These are phyloP conservation scores for Rhopalosiphum padi DNA, from an alignment of 1,140 invertebrate genomes.

Conservation along the genomic window DNA sequence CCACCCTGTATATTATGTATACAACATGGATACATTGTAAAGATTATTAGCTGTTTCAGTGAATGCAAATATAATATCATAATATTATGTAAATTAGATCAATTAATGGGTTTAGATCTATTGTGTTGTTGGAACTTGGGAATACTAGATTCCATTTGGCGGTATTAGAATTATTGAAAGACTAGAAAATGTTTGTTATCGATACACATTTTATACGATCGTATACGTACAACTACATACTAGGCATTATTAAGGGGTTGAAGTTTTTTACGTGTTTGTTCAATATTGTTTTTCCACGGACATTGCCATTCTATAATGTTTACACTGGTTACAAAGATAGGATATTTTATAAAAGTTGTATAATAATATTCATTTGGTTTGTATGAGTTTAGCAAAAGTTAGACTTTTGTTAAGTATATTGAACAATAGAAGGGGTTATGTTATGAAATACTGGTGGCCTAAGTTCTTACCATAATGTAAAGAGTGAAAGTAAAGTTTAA, in stretches of 20 bases:
- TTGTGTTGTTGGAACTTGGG: not conserved
- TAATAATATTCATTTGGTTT: not conserved
- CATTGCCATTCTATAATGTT: not conserved
- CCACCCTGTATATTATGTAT: too few relatives aligned
- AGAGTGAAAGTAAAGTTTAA: not conserved
- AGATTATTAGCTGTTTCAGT: not conserved
- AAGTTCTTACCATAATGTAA: not conserved
- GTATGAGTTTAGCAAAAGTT: not conserved
- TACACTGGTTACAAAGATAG: not conserved
- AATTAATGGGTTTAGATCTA: not conserved
- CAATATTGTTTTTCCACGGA: not conserved
- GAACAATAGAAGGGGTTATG: not conserved
- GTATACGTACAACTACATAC: not conserved
- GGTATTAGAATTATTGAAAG: not conserved
- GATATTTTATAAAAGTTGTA: not conserved
- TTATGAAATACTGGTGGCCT: not conserved
- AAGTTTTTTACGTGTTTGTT: not conserved
- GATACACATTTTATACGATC: not conserved
- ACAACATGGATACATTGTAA: not conserved
- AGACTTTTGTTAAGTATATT: not conserved
- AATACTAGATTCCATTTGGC: not conserved
- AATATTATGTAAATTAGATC: not conserved
- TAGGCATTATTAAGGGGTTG: not conserved
- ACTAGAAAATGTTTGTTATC: not conserved
- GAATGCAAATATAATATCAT: not conserved